Evolutionary conservation across 2,113 vertebrate genomes (phyloP).

Genomic region (Hiodon tergisus): DNA sequence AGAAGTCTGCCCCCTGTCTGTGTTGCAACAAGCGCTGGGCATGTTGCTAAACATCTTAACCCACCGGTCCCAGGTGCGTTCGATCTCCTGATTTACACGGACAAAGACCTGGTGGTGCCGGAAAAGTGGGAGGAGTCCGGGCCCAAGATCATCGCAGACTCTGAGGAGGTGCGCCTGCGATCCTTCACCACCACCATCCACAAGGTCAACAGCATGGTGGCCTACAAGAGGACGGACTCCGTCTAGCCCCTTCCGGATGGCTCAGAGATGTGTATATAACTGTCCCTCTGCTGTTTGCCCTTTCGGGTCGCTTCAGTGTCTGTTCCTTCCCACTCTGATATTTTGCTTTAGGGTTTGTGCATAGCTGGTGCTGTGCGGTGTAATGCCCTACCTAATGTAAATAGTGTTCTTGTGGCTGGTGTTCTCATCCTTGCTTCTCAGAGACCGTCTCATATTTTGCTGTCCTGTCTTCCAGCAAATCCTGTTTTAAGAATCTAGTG

Average conservation of each 20-base stretch:
- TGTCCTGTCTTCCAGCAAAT: not conserved
- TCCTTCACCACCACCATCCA: constrained; percentile 94
- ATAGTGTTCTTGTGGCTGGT: constrained; percentile 1
- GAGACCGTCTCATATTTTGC: not conserved
- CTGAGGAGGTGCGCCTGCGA: constrained; percentile 85
- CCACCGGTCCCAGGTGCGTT: constrained; percentile 73
- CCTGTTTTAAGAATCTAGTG: constrained; percentile 18
- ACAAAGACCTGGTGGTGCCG: constrained; percentile 84
- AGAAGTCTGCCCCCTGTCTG: not conserved
- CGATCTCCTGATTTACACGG: constrained; percentile 90
- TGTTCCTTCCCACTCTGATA: not conserved
- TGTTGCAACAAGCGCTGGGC: not conserved
- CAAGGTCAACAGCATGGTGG: constrained; percentile 87
- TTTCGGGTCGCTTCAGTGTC: not conserved
- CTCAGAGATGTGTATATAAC: not conserved
- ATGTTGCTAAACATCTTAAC: not conserved
- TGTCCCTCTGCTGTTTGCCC: not conserved
- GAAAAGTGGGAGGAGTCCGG: constrained; percentile 95
- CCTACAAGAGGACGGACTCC: constrained; percentile 76
- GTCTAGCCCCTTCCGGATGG: constrained; percentile 26
- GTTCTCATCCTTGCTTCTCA: not conserved
- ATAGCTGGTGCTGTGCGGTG: not conserved
- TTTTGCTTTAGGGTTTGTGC: not conserved
- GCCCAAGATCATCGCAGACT: constrained; percentile 84
- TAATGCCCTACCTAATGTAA: constrained; percentile 9